Base-by-base conservation (phyloP, 2,888 invertebrate genomes). In the Dicyrtomina minuta region DNA sequence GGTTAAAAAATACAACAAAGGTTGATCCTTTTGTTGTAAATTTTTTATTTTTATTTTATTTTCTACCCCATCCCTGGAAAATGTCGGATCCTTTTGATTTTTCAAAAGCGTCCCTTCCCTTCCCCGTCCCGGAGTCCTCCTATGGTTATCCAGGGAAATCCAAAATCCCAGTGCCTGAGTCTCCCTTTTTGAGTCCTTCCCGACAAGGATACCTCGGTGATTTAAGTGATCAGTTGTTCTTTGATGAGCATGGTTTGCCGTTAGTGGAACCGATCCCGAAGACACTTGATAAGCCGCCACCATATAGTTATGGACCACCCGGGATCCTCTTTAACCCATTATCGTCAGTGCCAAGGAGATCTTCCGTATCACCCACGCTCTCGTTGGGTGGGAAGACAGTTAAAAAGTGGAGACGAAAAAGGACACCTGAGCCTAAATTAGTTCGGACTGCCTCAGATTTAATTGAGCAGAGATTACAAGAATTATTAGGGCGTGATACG, bases 161-260 rank as follows among this genome's bases (percentile, higher is more conserved):
- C n/a, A 78, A 78, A 67, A 78, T 78, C 66, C 78, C 78, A 5
- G 74, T 78, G 22, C 78, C 76, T 3, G 76, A 78, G 65, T 76
- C 77, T 1, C 76, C 73, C 0, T 78, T 75, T 64, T 65, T 78
- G 27, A 73, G 66, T 66, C 53, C 71, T 8, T 68, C 74, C n/a
- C 56, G 72, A 46, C 33, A 49, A 10, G 75, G 74, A 20, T 76
- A 72, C 41, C 68, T 78, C 39, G 61, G 75, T 4, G 76, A 78
- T 60, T 66, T 77, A 12, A 74, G 77, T 74, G 78, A 78, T 62
- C 74, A 77, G 65, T 70, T 77, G 41, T 78, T 77, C 61, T 78
- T 74, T 58, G 74, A 75, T 70, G 76, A 78, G 43, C 69, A 66
- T 56, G 68, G 70, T 12, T 70, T 71, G n/a, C 68, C 71, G 0